Base-by-base conservation (phyloP, 2,888 invertebrate species). In the Zele albiditarsus region DNA sequence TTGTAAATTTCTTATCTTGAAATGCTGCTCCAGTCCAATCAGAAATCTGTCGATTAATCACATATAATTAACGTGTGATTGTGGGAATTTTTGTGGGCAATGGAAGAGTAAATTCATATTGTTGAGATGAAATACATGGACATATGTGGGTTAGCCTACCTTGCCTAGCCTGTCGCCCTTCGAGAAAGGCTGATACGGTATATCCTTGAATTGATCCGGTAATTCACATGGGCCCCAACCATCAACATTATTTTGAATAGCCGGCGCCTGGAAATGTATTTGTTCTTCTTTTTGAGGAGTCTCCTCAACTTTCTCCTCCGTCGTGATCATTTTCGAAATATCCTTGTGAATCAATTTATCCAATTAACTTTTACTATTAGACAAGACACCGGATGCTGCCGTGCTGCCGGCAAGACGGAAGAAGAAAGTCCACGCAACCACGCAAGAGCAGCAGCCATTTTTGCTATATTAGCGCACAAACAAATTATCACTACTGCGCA, bases 121-220 rank as follows among this genome's bases (percentile, higher is more conserved):
- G 14, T 23, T 31, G 28, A 33, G 49, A 46, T 63, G n/a, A 4
- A 25, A 27, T 31, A 33, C 27, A 58, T 42, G 31, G 1, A 12
- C 23, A 33, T 63, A 60, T 60, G 60, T 12, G 60, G 20, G 0
- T 28, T 16, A 6, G 27, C 27, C 73, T 76, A 98, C 98, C 93
- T 99, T 99, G 83, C 99, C 99, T 81, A 99, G 92, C 83, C 98
- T 94, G 90, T 99, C 99, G 78, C 97, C 97, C 91, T 99, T 99
- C 82, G 98, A 98, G 90, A 98, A 99, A 57, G 98, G 98, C 90
- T 99, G 99, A 90, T 99, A 99, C 12, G 99, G 99, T 94, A 98
- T 96, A 90, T 98, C 97, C 87, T 95, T 94, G 90, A 97, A 98
- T 86, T 97, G 96, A 77, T 97, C 97, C 71, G 98, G 97, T 90